Evolutionary conservation across 2,113 vertebrate genomes (phyloP), one percentile per base, ranked within the genome.

Genomic region (Australoheros scitulus): DNA sequence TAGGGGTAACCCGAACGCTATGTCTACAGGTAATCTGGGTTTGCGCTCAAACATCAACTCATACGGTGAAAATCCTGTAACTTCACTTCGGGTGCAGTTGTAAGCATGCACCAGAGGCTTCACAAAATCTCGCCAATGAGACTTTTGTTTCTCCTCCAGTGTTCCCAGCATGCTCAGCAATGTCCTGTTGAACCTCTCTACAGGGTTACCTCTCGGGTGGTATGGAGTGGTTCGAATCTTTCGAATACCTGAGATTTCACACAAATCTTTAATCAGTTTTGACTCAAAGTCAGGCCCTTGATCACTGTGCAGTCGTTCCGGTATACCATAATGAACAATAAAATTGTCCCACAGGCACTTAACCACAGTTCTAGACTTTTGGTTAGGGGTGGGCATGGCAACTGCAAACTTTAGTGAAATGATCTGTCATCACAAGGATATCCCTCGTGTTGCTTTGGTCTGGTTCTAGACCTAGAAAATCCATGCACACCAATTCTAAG

Each of bases 291-390:
- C 13, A 43, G 20, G 6, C 2, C n/a, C 61, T 2, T 65, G 36
- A 0, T 41, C 20, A 38, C n/a, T 57, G 22, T 57, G 56, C 1
- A 57, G 20, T 11, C 5, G 1, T 1, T 57, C 56, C 20, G n/a
- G 56, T 57, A 57, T 57, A 1, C 11, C 56, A 57, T 57, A 57
- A n/a, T 57, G 56, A 13, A 24, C 0, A 5, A 57, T 57, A n/a
- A 57, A 3, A 22, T 57, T 24, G 0, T 24, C n/a, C 56, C n/a
- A 57, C n/a, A 57, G 10, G n/a, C 10, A n/a, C 56, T 24, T 57
- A n/a, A n/a, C 56, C 24, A 58, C 5, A 0, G 11, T 58, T 2
- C 6, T 58, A 24, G 22, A 11, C 11, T 58, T 24, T 22, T 58
- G 56, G n/a, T 58, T 22, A 13, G 22, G 0, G 1, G n/a, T 57